Evolutionary conservation across 2,888 invertebrate species (phyloP).

Genomic region (Acrocyrtus sp.): DNA sequence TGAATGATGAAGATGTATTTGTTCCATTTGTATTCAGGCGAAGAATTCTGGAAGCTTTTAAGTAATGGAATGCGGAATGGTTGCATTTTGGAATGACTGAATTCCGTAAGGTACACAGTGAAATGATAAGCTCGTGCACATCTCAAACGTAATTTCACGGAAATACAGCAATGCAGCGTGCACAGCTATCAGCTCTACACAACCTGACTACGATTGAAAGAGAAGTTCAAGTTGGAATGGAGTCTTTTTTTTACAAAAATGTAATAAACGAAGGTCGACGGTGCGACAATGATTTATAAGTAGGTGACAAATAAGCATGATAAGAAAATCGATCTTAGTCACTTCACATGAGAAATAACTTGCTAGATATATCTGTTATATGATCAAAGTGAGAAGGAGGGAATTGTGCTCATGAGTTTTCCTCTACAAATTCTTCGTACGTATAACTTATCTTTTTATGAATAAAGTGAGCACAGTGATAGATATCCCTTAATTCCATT

Average conservation of each 20-base stretch:
- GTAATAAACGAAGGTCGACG: constrained; percentile 37
- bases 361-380: no score
- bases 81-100: no score
- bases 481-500: no score
- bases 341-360: constrained; percentile 24
- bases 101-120: not conserved
- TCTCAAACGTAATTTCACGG: not conserved
- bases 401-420: no score
- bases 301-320: constrained; percentile 56
- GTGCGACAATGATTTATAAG: constrained; percentile 54
- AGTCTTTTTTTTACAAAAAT: not conserved
- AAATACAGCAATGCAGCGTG: not conserved
- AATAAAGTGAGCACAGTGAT: no score
- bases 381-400: no score
- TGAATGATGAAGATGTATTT: no score
- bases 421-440: no score
- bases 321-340: constrained; percentile 58
- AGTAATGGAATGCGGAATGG: not conserved
- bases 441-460: no score
- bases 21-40: no score
- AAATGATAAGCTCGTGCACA: not conserved
- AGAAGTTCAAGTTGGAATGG: not conserved
- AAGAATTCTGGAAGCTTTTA: constrained; percentile 1
- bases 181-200: not conserved
- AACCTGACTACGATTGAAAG: not conserved